These are phyloP conservation scores for Thaumatotibia leucotreta DNA, from an alignment of 1,140 invertebrate genomes.

Conservation along the genomic window DNA sequence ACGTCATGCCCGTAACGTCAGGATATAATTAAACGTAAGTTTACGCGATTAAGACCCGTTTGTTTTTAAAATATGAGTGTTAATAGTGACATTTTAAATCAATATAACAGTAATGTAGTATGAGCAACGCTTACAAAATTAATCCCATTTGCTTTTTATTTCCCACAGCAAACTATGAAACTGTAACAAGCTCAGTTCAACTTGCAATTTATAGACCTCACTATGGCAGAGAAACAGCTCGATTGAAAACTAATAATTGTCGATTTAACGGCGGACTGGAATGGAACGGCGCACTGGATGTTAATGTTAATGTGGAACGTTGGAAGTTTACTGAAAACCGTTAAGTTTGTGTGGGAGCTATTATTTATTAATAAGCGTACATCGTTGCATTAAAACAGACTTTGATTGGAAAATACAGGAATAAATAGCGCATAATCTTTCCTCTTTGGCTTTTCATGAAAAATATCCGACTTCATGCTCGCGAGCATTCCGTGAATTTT, in stretches of 20 bases:
- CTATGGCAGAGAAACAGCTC: neutral
- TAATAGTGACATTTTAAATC: no score
- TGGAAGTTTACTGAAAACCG: neutral
- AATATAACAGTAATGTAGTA: no score
- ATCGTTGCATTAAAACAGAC: no score
- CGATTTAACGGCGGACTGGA: neutral
- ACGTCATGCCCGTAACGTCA: no score
- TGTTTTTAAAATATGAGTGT: no score
- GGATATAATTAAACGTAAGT: no score
- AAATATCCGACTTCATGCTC: no score
- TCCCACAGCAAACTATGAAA: neutral
- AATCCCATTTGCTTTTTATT: neutral
- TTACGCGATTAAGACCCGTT: no score
- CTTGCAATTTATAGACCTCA: neutral
- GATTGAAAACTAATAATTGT: neutral
- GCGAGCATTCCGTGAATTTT: no score
- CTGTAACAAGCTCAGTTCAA: neutral
- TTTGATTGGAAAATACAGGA: no score
- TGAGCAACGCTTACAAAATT: neutral
- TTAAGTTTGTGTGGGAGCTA: neutral
- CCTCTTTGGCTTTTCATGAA: no score
- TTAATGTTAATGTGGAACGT: neutral
- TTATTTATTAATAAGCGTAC: neutral
- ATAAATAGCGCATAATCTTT: no score
- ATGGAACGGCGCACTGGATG: neutral